Evolutionary conservation across 1,140 invertebrate species (phyloP), one percentile per base, ranked within the genome.

Genomic region (Aphelinus certus): DNA sequence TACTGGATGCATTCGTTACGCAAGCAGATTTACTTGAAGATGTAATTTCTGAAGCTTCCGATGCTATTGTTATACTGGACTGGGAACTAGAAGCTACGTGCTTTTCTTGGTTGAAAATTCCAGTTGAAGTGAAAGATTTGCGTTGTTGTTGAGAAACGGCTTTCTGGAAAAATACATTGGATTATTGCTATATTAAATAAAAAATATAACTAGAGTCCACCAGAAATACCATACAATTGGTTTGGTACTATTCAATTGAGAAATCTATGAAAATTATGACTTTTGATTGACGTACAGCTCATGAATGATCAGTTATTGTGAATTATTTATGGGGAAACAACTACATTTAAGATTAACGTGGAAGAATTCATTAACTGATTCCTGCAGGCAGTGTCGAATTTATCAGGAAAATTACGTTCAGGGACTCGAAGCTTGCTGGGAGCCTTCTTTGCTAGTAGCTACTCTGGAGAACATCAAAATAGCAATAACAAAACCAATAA

Each of bases 141-240:
- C 93, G 90, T 78, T 95, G 94, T 82, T 97, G 94, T 76, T 95
- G 93, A 61, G 94, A 92, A 86, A 94, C 93, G 1, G 94, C 93
- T 81, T 94, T 93, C 89, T 91, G 80, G 7, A 79, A 83, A 76
- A 55, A 55, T 65, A 60, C 26, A 26, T 68, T 62, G 65, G 2
- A 55, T 63, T 68, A 67, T 58, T 46, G 48, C 49, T 9, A 60
- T 58, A 45, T 42, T 62, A 47, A 58, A 26, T 9, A 61, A 49
- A 60, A 73, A 58, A 57, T 6, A 64, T 49, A 64, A 71, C 9
- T 61, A 53, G 26, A 7, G 65, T 10, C 53, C 57, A 46, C 58
- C 2, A 68, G 61, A 73, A 55, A 56, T 26, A 61, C 42, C 42
- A 60, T 48, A 4, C 10, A 48, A 6, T 48, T 43, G 10, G n/a